Evolutionary conservation across 1,140 invertebrate genomes (phyloP), one percentile per base, ranked within the genome.

Genomic region (Conus betulinus): DNA sequence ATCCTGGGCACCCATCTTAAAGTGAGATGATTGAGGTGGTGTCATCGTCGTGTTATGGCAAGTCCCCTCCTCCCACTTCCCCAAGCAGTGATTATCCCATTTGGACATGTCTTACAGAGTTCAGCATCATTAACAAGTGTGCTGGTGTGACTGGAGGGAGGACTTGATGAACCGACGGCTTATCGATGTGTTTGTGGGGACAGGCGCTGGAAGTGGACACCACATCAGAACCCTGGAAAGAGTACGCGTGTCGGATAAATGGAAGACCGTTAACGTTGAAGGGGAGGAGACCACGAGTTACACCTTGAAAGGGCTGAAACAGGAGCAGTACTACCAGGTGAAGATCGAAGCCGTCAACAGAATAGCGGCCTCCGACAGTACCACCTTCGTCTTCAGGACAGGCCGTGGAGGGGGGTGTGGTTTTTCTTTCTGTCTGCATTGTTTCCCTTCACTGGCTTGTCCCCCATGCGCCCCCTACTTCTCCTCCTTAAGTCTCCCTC

Each of bases 351-450:
- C 85, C n/a, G 25, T 87, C 71, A 87, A 79, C 74, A 67, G 85
- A 15, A 87, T 87, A 10, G 85, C 71, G 13, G n/a, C 15, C 39
- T 87, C 85, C 71, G 53, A 78, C 8, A 51, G 7, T 51, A n/a
- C 85, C 52, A 27, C n/a, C 15, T 87, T 87, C 71, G 79, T 87
- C 85, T 87, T 87, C 85, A 78, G 57, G 53, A 87, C 85, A 17
- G 71, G 85, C 74, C 8, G 25, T 0, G 71, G 53, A 78, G 85
- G 85, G 57, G 52, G 63, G 84, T 67, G 39, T 17, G 27, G 1
- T 27, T 78, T 78, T 39, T 10, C 25, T 39, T 25, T 78, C 8
- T 78, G 76, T 78, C n/a, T 78, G 76, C 25, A 39, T 39, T 39
- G 39, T 39, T 25, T 27, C 76, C 57, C 57, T 60, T 60, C 57